Base-by-base conservation (phyloP, 2,888 invertebrate genomes). In the Onthophagus sagittarius region DNA sequence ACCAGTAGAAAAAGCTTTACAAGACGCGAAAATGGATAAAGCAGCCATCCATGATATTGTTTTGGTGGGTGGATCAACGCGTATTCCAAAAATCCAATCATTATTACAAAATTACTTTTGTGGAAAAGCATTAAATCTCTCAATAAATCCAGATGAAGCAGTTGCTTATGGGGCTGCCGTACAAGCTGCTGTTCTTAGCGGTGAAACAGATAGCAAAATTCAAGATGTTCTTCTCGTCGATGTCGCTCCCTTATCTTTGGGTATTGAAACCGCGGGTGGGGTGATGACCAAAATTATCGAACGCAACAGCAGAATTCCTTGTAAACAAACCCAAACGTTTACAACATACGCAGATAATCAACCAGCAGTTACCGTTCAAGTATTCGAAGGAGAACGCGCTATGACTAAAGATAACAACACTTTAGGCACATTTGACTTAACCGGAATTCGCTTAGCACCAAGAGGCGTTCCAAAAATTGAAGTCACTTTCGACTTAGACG, bases 81-180 rank as follows among this genome's bases (percentile, higher is more conserved):
- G 96, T 79, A 96, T 97, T 80, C 97, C 97, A 0, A 96, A 95
- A 86, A 91, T 23, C 3, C 23, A 23, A 23, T 23, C 23, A 2
- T 3, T 23, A 23, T 23, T 23, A 23, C 23, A 23, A 87, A 93
- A 94, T 76, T 93, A 91, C 85, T 94, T 94, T 83, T 88, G 89
- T 74, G 94, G 94, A 0, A 95, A 96, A 85, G 90, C 93, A 74
- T 86, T 97, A 63, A 97, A 97, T 86, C 89, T 96, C 71, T 94
- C 94, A 7, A 97, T 97, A 79, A 97, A 97, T 85, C 97, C 95
- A 0, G 95, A 96, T 81, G 95, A 96, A 85, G 94, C 97, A 5
- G 94, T 97, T 0, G 97, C 97, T 0, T 97, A 96, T 82, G 96
- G 96, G 3, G 96, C 97, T 2, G 96, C 97, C 14, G 95, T 97